Conservation (phyloP, 2,797 vertebrate genomes). For the Apogon talboti region DNA sequence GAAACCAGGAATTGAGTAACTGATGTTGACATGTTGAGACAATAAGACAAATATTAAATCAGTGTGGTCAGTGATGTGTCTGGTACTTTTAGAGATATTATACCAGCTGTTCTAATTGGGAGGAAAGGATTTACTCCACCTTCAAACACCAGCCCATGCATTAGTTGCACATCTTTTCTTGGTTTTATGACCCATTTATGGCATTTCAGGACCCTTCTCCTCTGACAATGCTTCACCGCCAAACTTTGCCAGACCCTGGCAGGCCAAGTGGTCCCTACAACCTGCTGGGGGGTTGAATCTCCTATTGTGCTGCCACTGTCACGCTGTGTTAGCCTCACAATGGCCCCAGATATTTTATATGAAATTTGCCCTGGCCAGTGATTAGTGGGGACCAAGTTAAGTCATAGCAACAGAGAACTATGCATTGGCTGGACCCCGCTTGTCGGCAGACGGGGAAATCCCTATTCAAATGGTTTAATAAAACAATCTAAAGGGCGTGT, state of each 20-base stretch:
- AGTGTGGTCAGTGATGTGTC: no score
- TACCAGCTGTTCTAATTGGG: neutral
- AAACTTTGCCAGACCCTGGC: constrained; percentile 83
- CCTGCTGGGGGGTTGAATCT: constrained; percentile 97
- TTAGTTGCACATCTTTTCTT: constrained; percentile 47
- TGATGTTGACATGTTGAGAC: no score
- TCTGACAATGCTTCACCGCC: constrained; percentile 80
- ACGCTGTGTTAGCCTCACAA: constrained; percentile 95
- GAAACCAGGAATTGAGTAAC: no score
- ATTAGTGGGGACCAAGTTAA: constrained; percentile 98
- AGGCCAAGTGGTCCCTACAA: constrained; percentile 91
- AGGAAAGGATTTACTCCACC: constrained; percentile 35
- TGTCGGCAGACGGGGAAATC: constrained; percentile 95
- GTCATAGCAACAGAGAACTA: constrained; percentile 99
- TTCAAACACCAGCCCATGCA: constrained; percentile 40
- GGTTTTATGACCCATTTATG: constrained; percentile 70
- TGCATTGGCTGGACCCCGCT: constrained; percentile 91
- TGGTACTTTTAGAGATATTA: no score
- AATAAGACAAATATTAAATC: neutral
- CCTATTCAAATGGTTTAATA: constrained; percentile 98
- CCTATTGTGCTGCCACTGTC: constrained; percentile 96
- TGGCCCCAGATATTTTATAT: constrained; percentile 98
- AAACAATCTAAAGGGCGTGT: constrained; percentile 99
- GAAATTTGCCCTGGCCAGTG: constrained; percentile 98
- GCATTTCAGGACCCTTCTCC: constrained; percentile 66